Evolutionary conservation across 2,888 invertebrate genomes (phyloP).

Genomic region (Melieria crassipennis): DNA sequence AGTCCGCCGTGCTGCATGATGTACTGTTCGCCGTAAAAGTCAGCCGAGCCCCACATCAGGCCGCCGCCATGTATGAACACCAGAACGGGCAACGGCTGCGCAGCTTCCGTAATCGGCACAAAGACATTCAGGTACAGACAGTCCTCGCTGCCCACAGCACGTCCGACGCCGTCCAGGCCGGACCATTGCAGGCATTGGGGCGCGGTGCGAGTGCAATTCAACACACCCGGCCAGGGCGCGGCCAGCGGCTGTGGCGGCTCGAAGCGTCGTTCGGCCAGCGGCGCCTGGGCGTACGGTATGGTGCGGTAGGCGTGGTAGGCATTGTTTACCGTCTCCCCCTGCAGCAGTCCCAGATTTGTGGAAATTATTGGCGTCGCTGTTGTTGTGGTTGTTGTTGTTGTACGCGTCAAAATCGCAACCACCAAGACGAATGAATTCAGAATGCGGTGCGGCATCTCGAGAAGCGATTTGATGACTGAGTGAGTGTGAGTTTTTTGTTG

Average conservation of each 20-base stretch:
- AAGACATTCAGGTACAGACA: conserved; percentile 73
- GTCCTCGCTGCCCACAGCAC: conserved; percentile 70
- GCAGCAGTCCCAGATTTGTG: no score
- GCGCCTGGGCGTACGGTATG: conserved; percentile 74
- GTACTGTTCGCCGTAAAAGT: conserved; percentile 68
- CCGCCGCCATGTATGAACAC: conserved; percentile 76
- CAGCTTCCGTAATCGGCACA: conserved; percentile 63
- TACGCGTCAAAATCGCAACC: no score
- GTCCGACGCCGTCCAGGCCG: conserved; percentile 28
- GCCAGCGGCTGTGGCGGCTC: conserved; percentile 54
- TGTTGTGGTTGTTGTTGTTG: no score
- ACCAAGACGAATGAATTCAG: no score
- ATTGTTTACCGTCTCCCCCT: no score
- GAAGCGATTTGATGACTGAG: no score
- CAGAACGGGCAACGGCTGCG: conserved; percentile 69
- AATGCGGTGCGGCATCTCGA: no score
- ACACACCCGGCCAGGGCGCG: conserved; percentile 40
- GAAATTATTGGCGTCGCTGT: no score
- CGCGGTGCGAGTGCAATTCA: conserved; percentile 66
- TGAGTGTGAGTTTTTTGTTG: no score
- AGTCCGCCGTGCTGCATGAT: conserved; percentile 72
- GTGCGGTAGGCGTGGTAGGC: conserved; percentile 54
- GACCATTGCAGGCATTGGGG: conserved; percentile 43
- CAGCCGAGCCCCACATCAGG: conserved; percentile 73
- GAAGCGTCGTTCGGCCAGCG: conserved; percentile 71